Conservation (phyloP, 2,113 vertebrate species). For the Cairina moschata region DNA sequence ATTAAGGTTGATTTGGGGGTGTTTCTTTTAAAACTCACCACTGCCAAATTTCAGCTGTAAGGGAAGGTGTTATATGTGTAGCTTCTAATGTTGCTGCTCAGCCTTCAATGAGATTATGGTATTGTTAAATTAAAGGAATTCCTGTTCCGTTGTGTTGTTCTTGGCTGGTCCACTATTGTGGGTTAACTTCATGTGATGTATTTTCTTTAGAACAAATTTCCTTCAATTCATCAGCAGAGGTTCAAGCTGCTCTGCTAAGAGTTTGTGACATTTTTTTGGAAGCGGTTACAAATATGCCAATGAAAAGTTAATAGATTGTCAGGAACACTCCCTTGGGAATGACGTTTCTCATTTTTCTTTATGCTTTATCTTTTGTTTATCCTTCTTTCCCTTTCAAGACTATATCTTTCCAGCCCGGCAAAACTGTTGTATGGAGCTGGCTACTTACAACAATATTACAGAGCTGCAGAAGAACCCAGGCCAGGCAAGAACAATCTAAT, state of each 20-base stretch:
- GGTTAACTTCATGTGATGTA: slow-evolving; percentile 76
- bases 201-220: slow-evolving; percentile 82
- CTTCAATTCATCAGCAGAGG: slow-evolving; percentile 80
- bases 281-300: background rate
- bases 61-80: slow-evolving; percentile 46
- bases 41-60: slow-evolving; percentile 40
- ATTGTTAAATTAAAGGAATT: slow-evolving; percentile 78
- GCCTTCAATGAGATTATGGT: slow-evolving; percentile 49
- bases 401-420: background rate
- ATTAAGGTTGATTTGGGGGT: background rate
- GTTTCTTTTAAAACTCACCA: background rate
- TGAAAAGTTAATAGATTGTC: slow-evolving; percentile 49
- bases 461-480: background rate
- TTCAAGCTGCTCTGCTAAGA: slow-evolving; percentile 64
- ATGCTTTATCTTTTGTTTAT: slow-evolving; percentile 41
- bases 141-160: slow-evolving; percentile 73
- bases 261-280: slow-evolving; percentile 68
- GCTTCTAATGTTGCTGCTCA: slow-evolving; percentile 51
- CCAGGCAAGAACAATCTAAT: background rate
- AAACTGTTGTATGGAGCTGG: background rate
- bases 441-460: background rate
- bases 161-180: slow-evolving; percentile 71
- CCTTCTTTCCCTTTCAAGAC: background rate
- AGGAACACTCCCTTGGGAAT: slow-evolving; percentile 51
- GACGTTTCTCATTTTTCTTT: slow-evolving; percentile 43